Evolutionary conservation across 2,797 vertebrate species (phyloP).

Genomic region (Sebastes miniatus): DNA sequence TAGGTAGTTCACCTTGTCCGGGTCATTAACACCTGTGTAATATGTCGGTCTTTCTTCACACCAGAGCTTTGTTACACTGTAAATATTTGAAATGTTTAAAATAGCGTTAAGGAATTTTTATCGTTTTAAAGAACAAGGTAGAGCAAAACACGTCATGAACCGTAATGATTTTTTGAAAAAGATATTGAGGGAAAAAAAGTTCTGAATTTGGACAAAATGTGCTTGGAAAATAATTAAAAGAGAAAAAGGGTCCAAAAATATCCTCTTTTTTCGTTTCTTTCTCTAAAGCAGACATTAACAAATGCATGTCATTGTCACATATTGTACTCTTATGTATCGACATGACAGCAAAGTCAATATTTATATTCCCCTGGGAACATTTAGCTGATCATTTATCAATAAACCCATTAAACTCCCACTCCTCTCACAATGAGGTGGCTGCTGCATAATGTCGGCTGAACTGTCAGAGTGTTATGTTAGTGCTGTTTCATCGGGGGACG

Average conservation of each 20-base stretch:
- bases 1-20: conserved; percentile 18
- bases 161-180: conserved; percentile 23
- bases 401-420: conserved; percentile 11
- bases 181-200: not conserved
- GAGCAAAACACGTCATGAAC: conserved; percentile 6
- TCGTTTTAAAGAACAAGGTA: conserved; percentile 24
- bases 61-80: conserved; percentile 64
- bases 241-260: conserved; percentile 15
- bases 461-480: not conserved
- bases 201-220: conserved; percentile 23
- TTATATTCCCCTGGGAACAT: not conserved
- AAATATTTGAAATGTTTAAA: conserved; percentile 60
- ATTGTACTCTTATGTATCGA: not conserved
- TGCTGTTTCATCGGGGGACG: not conserved
- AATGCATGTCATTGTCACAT: not conserved
- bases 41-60: conserved; percentile 49
- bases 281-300: not conserved
- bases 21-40: conserved; percentile 23
- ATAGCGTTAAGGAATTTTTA: conserved; percentile 11
- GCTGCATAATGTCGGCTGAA: not conserved
- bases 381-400: conserved; percentile 47
- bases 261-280: not conserved
- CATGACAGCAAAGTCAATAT: conserved; percentile 23
- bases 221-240: conserved; percentile 53
- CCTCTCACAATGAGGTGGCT: not conserved